Conservation (phyloP, 2,797 vertebrate species). For the Leontopithecus rosalia region DNA sequence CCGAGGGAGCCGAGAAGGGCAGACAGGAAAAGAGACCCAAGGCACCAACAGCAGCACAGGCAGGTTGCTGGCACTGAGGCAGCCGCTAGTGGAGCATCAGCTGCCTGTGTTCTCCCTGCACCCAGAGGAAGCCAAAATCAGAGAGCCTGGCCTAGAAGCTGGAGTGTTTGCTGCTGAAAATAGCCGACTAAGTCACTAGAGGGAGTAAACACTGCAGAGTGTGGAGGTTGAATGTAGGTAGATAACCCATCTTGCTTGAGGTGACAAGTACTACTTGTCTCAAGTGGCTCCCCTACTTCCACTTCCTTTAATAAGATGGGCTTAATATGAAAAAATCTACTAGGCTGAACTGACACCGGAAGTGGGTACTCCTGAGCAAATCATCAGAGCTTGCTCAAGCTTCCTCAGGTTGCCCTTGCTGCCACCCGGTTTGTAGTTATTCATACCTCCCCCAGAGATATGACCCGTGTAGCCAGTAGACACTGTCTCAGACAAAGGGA, state of each 20-base stretch:
- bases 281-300: neutral
- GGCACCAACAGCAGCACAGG: neutral
- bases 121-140: constrained; percentile 35
- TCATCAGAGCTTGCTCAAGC: neutral
- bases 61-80: constrained; percentile 50
- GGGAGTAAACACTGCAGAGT: neutral
- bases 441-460: neutral
- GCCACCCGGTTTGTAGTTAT: neutral
- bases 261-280: neutral
- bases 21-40: constrained; percentile 58
- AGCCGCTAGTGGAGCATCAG: constrained; percentile 17
- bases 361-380: neutral
- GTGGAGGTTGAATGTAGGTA: neutral
- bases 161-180: constrained; percentile 5
- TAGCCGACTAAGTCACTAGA: neutral
- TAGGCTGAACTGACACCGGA: neutral
- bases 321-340: neutral
- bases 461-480: neutral
- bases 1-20: constrained; percentile 2
- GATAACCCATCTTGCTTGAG: neutral
- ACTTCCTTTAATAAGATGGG: neutral
- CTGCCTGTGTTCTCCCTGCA: neutral
- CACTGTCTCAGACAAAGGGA: neutral
- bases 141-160: neutral
- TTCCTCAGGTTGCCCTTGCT: neutral